Percentiles rank a stretch among this genome's conserved stretches.
phyloP scores from a whole-genome alignment of 2,888 invertebrate genomes.

The Dryobotodes eremita region DNA sequence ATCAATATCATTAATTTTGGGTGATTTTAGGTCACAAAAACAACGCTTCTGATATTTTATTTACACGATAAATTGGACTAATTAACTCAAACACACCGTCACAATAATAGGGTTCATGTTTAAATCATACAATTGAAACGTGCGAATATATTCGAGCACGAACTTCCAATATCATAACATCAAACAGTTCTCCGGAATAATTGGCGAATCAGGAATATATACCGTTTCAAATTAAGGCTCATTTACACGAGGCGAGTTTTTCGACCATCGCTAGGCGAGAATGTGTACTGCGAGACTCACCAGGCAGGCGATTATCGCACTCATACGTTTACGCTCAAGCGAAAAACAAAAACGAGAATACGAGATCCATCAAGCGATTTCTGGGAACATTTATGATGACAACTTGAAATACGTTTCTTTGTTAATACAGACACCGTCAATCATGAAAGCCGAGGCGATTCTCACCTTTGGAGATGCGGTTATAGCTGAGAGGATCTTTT shows the following conservation, averaged over 20 bases:
- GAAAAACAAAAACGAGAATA: background rate
- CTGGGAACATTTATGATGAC: background rate
- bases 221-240: background rate
- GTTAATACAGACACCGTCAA: background rate
- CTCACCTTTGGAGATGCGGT: background rate
- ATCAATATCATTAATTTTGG: background rate
- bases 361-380: background rate
- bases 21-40: background rate
- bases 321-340: background rate
- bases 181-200: conserved; percentile 30
- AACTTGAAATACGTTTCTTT: background rate
- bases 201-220: background rate
- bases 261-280: background rate
- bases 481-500: background rate
- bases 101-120: conserved; percentile 7
- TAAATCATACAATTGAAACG: conserved; percentile 31
- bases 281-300: background rate
- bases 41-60: background rate
- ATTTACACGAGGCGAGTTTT: background rate
- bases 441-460: background rate
- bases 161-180: conserved; percentile 33
- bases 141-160: conserved; percentile 15
- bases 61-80: background rate
- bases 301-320: background rate
- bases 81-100: conserved; percentile 5